Evolutionary conservation across 2,113 vertebrate genomes (phyloP).

Genomic region (Micromys minutus): DNA sequence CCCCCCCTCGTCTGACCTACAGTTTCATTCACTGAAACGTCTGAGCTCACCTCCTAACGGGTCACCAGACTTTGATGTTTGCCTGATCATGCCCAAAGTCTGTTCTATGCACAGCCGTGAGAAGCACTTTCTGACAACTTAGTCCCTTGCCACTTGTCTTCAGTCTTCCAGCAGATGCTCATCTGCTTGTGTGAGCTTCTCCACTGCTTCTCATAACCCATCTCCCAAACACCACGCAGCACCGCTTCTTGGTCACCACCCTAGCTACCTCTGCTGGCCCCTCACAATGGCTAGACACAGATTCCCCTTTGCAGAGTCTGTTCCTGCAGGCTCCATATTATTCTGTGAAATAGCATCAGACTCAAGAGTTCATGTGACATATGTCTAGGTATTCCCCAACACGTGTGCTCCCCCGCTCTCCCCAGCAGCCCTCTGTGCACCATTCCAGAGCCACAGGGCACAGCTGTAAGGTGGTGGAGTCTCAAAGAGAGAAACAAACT

Average conservation of each 20-base stretch:
- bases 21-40: background rate
- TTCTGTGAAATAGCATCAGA: background rate
- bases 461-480: background rate
- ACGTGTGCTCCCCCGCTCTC: rapidly evolving
- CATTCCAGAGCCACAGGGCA: background rate
- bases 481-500: background rate
- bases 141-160: background rate
- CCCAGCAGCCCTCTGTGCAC: background rate
- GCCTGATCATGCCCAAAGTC: background rate
- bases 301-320: background rate
- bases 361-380: background rate
- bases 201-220: background rate
- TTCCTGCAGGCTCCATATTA: background rate
- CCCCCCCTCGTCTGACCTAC: background rate
- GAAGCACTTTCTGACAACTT: background rate
- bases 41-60: background rate
- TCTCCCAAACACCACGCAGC: background rate
- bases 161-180: background rate
- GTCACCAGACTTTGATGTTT: background rate
- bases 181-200: background rate
- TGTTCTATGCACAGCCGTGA: background rate
- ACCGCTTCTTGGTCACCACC: too few species aligned
- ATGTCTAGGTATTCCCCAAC: background rate
- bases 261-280: background rate
- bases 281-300: background rate